Percentiles rank a stretch among this genome's conserved stretches.
These are phyloP conservation scores for Jordanella pulchra DNA, from an alignment of 2,797 vertebrate species.

Conservation along the genomic window DNA sequence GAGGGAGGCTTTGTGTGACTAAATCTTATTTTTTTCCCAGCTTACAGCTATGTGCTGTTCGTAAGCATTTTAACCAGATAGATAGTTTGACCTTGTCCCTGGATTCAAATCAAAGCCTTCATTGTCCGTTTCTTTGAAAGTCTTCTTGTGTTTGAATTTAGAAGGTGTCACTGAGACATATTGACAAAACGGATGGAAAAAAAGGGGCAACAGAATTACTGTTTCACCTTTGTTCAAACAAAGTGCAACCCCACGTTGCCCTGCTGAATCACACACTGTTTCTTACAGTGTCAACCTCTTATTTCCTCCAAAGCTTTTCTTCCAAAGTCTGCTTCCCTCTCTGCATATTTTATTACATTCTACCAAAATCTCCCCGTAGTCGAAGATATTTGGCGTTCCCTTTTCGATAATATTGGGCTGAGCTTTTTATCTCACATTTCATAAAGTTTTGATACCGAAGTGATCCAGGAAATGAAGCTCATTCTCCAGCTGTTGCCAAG, in stretches of 20 bases:
- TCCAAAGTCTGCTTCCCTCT: conserved; percentile 9
- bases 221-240: not conserved
- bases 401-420: not conserved
- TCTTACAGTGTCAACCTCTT: conserved; percentile 4
- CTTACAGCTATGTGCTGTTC: conserved; percentile 34
- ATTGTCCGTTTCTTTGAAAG: conserved; percentile 33
- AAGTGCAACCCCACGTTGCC: conserved; percentile 6
- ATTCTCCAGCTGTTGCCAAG: conserved; percentile 14
- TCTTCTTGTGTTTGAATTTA: conserved; percentile 18
- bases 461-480: conserved; percentile 44
- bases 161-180: conserved; percentile 6
- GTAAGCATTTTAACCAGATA: conserved; percentile 9
- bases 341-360: not conserved
- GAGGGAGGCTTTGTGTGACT: conserved; percentile 41
- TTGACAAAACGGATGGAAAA: conserved; percentile 3
- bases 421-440: conserved; percentile 2
- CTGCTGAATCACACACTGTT: conserved; percentile 2
- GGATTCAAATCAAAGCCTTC: conserved; percentile 21
- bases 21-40: conserved; percentile 30
- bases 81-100: conserved; percentile 9
- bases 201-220: not conserved
- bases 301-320: conserved; percentile 22
- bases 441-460: conserved; percentile 28
- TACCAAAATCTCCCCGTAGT: conserved; percentile 8
- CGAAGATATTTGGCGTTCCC: conserved; percentile 22